Evolutionary conservation across 2,113 vertebrate genomes (phyloP).

Genomic region (Hypomesus transpacificus): DNA sequence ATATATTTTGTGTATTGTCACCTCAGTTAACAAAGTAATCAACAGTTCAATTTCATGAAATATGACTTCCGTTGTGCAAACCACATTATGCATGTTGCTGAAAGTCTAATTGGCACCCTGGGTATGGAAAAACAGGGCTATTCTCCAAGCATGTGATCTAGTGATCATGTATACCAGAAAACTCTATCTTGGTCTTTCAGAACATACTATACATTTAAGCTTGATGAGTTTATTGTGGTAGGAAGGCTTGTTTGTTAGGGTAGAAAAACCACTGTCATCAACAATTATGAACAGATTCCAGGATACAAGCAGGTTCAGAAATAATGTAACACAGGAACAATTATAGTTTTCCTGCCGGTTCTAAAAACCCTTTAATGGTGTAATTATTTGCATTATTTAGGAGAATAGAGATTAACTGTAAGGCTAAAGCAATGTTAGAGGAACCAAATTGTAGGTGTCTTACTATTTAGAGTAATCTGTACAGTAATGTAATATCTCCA

Average conservation of each 20-base stretch:
- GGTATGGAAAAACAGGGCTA: conserved; percentile 9
- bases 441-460: too few species aligned
- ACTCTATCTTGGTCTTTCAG: background rate
- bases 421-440: too few species aligned
- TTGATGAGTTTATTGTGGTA: background rate
- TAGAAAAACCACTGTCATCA: background rate
- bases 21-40: too few species aligned
- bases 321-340: background rate
- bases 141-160: background rate
- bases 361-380: background rate
- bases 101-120: conserved; percentile 19
- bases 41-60: too few species aligned
- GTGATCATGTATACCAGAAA: background rate
- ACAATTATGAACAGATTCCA: background rate
- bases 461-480: too few species aligned
- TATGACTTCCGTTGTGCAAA: too few species aligned
- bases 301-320: background rate
- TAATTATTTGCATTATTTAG: background rate
- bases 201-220: background rate
- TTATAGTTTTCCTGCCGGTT: background rate
- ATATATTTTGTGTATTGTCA: too few species aligned
- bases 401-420: too few species aligned
- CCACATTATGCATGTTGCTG: background rate
- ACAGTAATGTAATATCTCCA: too few species aligned
- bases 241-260: background rate